Evolutionary conservation across 2,797 vertebrate genomes (phyloP).

Genomic region (Pteropus rufus): DNA sequence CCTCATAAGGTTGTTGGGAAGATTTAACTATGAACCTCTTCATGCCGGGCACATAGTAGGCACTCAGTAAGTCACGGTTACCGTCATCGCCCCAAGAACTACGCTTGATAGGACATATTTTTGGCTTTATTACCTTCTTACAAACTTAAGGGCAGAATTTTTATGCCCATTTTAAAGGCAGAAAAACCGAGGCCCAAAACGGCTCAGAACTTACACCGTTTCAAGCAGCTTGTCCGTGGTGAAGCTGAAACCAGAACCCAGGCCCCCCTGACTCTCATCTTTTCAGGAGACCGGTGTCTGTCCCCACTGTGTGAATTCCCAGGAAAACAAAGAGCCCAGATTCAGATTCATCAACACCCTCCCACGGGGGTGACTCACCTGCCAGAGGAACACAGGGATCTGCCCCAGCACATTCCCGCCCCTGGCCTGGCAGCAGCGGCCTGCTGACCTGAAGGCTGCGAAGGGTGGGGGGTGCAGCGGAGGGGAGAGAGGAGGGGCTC

Average conservation of each 20-base stretch:
- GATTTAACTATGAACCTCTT: background rate
- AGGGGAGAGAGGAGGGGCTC: background rate
- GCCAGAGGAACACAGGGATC: background rate
- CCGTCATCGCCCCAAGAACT: background rate
- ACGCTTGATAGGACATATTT: background rate
- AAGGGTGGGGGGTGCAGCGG: background rate
- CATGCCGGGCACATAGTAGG: background rate
- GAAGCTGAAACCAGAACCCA: background rate
- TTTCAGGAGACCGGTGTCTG: background rate
- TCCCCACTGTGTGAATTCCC: slow-evolving; percentile 38
- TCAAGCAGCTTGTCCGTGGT: rapidly evolving
- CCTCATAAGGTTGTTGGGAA: background rate
- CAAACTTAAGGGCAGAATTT: background rate
- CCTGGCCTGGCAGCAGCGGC: slow-evolving; percentile 41
- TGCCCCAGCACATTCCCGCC: slow-evolving; percentile 61
- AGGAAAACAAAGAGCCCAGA: slow-evolving; percentile 61
- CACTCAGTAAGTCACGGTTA: background rate
- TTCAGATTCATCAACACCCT: slow-evolving; percentile 61
- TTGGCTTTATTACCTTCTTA: background rate
- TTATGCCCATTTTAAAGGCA: slow-evolving; percentile 36
- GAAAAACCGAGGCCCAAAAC: background rate
- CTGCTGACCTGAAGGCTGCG: background rate
- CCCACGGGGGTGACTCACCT: slow-evolving; percentile 73
- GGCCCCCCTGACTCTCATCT: background rate
- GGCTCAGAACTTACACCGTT: background rate